Conservation (phyloP, 2,888 invertebrate species). For the Panopea generosa region DNA sequence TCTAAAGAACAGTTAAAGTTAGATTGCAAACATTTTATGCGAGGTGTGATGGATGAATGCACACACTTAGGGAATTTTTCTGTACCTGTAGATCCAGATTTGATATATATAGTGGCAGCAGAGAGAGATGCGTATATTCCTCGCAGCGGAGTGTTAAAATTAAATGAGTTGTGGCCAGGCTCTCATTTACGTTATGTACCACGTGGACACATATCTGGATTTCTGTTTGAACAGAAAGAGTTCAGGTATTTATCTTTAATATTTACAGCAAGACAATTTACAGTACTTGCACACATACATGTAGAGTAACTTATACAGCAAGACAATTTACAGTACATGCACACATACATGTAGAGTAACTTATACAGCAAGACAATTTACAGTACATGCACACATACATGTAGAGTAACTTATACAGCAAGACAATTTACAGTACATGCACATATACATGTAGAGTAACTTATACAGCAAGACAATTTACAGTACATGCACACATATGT, state of each 20-base stretch:
- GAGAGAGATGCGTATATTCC: conserved; percentile 94
- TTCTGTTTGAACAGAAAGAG: conserved; percentile 93
- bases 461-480: no score
- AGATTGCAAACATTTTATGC: conserved; percentile 91
- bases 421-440: no score
- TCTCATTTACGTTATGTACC: conserved; percentile 94
- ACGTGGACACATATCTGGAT: conserved; percentile 90
- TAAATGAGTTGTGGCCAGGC: conserved; percentile 97
- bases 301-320: no score
- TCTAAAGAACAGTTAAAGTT: conserved; percentile 14
- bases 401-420: no score
- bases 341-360: no score
- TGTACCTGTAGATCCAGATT: conserved; percentile 92
- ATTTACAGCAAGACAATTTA: no score
- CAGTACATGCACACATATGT: no score
- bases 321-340: no score
- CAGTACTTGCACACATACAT: no score
- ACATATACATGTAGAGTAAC: no score
- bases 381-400: no score
- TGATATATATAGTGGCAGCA: conserved; percentile 96
- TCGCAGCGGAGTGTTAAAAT: conserved; percentile 91
- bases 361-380: no score
- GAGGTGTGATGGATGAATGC: conserved; percentile 99
- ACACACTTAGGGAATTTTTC: conserved; percentile 98
- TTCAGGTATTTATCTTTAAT: conserved; percentile 94